phyloP scores from a whole-genome alignment of 2,113 vertebrate species.

The Syngnathus scovelli region DNA sequence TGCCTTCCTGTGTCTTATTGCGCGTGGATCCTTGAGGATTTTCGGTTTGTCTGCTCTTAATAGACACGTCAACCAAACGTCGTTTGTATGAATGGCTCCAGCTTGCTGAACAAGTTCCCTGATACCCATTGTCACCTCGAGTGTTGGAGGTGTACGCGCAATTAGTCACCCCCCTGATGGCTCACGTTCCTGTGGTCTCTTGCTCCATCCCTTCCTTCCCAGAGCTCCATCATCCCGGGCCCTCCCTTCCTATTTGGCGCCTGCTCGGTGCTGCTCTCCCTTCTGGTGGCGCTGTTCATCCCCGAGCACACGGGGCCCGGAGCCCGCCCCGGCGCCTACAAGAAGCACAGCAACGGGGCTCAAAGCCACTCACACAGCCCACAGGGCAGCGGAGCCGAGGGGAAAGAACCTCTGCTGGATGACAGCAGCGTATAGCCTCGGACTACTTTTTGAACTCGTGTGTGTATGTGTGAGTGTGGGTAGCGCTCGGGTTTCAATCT shows the following conservation, averaged over 20 bases:
- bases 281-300: slow-evolving; percentile 89
- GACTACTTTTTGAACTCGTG: slow-evolving; percentile 53
- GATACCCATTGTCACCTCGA: neutral
- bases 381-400: slow-evolving; percentile 75
- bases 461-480: neutral
- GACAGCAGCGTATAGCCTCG: slow-evolving; percentile 83
- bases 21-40: neutral
- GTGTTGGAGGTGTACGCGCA: neutral
- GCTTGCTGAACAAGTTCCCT: neutral
- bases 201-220: slow-evolving; percentile 1
- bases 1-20: neutral
- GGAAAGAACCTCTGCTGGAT: slow-evolving; percentile 86
- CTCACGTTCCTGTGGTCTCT: neutral
- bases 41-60: neutral
- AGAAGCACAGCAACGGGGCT: slow-evolving; percentile 80
- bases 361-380: slow-evolving; percentile 83
- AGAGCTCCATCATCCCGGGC: slow-evolving; percentile 91
- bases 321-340: slow-evolving; percentile 77
- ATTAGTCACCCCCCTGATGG: neutral
- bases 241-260: slow-evolving; percentile 89
- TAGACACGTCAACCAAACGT: neutral
- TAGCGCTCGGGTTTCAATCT: neutral
- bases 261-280: slow-evolving; percentile 85
- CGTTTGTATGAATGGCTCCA: neutral
- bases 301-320: slow-evolving; percentile 80